These are phyloP conservation scores for Falco rusticolus DNA, from an alignment of 2,797 vertebrate species.

Conservation along the genomic window DNA sequence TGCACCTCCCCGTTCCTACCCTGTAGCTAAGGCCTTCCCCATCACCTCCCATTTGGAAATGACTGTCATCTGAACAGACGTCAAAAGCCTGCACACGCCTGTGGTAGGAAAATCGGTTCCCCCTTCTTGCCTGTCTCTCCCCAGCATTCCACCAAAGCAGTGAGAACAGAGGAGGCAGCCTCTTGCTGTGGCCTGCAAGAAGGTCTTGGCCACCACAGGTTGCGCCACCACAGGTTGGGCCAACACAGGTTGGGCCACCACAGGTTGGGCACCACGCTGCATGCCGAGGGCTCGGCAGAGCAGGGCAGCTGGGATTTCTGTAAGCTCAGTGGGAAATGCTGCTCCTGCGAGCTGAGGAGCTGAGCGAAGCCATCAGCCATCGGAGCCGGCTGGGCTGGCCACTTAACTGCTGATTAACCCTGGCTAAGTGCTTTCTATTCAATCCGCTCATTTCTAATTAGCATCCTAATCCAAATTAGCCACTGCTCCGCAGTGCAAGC, in stretches of 20 bases:
- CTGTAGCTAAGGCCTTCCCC: not conserved
- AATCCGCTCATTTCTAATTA: constrained; percentile 64
- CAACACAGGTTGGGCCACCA: rapidly evolving
- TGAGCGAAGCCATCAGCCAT: not conserved
- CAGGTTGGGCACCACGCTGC: not conserved
- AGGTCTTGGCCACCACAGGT: not conserved
- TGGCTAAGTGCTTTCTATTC: constrained; percentile 47
- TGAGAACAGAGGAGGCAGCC: not conserved
- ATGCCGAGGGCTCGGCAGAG: not conserved
- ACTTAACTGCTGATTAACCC: constrained; percentile 68
- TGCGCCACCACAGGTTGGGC: rapidly evolving
- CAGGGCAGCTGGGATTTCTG: not conserved
- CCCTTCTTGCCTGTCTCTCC: not conserved
- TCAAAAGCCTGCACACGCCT: not conserved
- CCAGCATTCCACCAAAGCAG: not conserved
- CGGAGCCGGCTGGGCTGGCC: not conserved
- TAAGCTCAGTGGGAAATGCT: rapidly evolving
- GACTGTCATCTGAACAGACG: not conserved
- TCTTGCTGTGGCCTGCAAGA: not conserved
- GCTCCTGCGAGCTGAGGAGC: not conserved
- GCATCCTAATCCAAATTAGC: constrained; percentile 67
- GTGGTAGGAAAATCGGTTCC: not conserved
- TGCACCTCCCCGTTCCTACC: not conserved
- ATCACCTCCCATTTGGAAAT: not conserved
- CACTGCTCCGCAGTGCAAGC: not conserved